phyloP scores from a whole-genome alignment of 92 coral and sea anemone species.

The Paramuricea clavata region DNA sequence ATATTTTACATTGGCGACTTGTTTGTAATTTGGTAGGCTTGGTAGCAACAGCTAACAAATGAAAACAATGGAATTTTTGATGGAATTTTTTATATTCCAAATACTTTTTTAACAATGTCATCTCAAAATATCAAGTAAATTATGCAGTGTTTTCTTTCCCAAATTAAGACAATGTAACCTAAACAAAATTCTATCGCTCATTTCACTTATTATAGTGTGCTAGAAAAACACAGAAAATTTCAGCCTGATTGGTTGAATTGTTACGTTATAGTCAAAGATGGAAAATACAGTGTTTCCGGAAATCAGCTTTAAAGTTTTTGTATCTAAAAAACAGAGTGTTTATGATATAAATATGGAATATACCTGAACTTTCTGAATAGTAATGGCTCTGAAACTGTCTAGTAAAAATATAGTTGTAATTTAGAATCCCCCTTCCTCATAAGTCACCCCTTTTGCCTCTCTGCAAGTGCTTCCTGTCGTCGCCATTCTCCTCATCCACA shows the following conservation, averaged over 20 bases:
- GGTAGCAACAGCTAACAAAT: too few relatives aligned
- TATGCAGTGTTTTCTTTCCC: neutral
- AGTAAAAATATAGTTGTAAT: neutral
- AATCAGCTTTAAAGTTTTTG: neutral
- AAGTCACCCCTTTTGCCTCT: neutral
- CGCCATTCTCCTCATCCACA: too few relatives aligned
- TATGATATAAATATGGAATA: too few relatives aligned
- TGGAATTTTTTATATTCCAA: neutral
- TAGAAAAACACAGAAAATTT: neutral
- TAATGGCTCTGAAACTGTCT: neutral
- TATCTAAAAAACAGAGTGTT: neutral
- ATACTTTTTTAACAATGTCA: neutral
- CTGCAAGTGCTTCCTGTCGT: neutral
- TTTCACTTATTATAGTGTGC: neutral
- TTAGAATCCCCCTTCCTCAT: neutral
- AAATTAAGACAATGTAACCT: neutral
- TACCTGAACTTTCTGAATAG: neutral
- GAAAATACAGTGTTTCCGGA: slow-evolving; percentile 2
- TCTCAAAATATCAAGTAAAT: neutral
- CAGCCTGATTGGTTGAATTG: neutral
- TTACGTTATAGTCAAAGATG: neutral
- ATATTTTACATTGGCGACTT: too few relatives aligned
- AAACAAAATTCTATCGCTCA: neutral
- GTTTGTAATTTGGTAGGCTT: too few relatives aligned
- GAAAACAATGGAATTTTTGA: too few relatives aligned